Conservation (phyloP, 2,888 invertebrate species). For the Epicampocera succincta region DNA sequence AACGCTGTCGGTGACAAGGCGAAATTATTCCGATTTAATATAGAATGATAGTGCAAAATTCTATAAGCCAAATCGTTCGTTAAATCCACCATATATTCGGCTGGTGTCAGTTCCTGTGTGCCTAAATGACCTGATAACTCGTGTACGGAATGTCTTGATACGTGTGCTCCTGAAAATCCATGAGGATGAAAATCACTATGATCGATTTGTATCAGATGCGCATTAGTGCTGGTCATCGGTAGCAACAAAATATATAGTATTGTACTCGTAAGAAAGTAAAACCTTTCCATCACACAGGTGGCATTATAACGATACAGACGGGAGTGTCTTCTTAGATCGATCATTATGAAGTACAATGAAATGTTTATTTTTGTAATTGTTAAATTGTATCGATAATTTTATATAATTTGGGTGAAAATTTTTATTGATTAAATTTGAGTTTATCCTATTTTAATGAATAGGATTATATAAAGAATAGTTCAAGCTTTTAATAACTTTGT, state of each 20-base stretch:
- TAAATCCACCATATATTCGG: constrained; percentile 90
- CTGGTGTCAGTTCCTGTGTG: constrained; percentile 82
- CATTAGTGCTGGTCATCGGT: constrained; percentile 41
- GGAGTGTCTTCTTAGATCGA: constrained; percentile 2
- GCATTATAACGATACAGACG: constrained; percentile 26
- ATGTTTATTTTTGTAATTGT: constrained; percentile 29
- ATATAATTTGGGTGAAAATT: constrained; percentile 9
- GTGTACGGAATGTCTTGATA: constrained; percentile 67
- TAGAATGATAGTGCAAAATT: constrained; percentile 87
- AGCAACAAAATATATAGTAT: not conserved
- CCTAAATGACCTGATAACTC: constrained; percentile 69
- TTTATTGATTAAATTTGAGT: too few relatives aligned
- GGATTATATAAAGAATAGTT: constrained; percentile 18
- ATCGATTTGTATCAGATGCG: constrained; percentile 77
- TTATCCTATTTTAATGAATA: too few relatives aligned
- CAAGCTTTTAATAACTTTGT: not conserved
- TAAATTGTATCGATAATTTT: constrained; percentile 20
- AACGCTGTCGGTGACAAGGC: constrained; percentile 93
- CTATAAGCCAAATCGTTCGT: constrained; percentile 88
- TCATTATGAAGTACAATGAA: constrained; percentile 41
- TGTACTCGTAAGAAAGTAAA: constrained; percentile 39
- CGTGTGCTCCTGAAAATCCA: constrained; percentile 74
- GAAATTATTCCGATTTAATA: constrained; percentile 89
- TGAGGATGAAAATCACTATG: constrained; percentile 76
- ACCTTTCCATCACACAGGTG: constrained; percentile 38